Base-by-base conservation (phyloP, 2,797 vertebrate species). In the Fistularia commersonii region DNA sequence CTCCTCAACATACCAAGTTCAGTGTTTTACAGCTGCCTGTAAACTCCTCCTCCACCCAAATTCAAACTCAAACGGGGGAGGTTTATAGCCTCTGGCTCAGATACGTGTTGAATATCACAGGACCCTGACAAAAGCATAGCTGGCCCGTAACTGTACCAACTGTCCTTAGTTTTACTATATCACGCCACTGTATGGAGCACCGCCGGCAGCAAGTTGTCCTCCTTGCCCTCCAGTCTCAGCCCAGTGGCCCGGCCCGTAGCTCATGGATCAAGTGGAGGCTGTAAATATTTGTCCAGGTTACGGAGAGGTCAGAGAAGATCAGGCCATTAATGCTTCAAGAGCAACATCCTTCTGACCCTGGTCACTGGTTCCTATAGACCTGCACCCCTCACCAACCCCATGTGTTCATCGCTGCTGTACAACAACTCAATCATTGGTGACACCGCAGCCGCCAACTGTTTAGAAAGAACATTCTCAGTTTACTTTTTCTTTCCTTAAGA, bases 241-340 rank as follows among this genome's bases (percentile, higher is more conserved):
- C 45, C 57, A 46, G 52, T 49, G 57, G 49, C 33, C 55, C 56
- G 40, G 71, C 58, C 61, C 72, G 61, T 52, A 73, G 78, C 77
- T 83, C 83, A 83, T 79, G 84, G 82, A 84, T 85, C 86, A 85
- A 87, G 87, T 83, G 71, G 71, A 88, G 86, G 88, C 63, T 83
- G 84, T 88, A 88, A 89, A 87, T 86, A 81, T 81, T 84, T 86
- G 66, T 55, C 77, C 60, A 74, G 86, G 82, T 87, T 79, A 80
- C 7, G 1, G 12, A 42, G 77, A 80, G 86, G 88, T 88, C 86
- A 86, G 53, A 65, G 2, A 59, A 74, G 81, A 81, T 55, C 52
- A 14, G 67, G 64, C 71, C 79, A 80, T 84, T 86, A 85, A 82
- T 77, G 77, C 79, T 76, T 83, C 82, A 83, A 79, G 77, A 84